These are phyloP conservation scores for Pseudomyrmex sp. DNA, from an alignment of 1,140 invertebrate genomes.

Conservation along the genomic window DNA sequence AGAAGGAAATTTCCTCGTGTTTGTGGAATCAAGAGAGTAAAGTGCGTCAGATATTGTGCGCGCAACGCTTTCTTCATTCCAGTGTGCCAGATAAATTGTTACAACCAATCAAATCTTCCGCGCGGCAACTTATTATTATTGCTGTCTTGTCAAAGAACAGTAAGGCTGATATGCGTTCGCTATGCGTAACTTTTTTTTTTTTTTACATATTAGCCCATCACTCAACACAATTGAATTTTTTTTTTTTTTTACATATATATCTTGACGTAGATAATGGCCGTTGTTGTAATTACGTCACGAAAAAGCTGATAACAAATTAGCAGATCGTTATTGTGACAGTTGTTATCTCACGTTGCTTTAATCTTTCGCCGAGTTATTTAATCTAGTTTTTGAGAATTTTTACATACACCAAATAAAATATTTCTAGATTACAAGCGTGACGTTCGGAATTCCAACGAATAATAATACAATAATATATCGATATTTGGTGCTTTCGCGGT, in stretches of 20 bases:
- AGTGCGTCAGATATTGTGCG: slow-evolving; percentile 6
- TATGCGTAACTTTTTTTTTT: slow-evolving; percentile 15
- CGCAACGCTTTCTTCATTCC: background rate
- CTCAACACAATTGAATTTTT: no score
- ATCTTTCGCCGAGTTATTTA: background rate
- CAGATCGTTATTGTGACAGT: background rate
- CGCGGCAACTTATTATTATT: background rate
- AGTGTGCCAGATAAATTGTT: background rate
- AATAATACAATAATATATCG: no score
- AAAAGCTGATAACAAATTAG: background rate
- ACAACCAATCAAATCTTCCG: slow-evolving; percentile 6
- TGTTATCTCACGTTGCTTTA: background rate
- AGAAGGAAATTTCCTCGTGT: slow-evolving; percentile 29
- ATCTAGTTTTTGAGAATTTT: background rate
- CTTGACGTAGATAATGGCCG: slow-evolving; percentile 22
- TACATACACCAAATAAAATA: no score
- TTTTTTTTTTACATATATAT: background rate
- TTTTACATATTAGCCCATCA: background rate
- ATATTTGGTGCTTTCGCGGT: no score
- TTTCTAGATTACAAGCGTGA: no score
- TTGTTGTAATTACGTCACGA: slow-evolving; percentile 16
- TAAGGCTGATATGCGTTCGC: slow-evolving; percentile 28
- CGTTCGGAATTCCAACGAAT: no score
- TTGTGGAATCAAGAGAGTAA: slow-evolving; percentile 14
- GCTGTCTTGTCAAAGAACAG: background rate